Conservation (phyloP, 2,888 invertebrate species). For the Oscheius onirici region DNA sequence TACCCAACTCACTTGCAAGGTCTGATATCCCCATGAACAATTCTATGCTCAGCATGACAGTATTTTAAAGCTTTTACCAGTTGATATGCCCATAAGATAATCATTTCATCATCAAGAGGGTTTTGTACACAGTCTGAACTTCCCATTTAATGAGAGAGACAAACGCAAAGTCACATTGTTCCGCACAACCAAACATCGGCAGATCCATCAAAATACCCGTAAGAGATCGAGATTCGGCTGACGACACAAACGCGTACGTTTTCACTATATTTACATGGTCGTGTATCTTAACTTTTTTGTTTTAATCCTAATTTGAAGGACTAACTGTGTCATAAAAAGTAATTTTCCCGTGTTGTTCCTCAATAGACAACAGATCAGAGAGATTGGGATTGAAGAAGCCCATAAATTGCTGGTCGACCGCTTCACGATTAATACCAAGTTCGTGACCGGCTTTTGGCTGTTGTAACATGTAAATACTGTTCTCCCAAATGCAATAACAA, state of each 20-base stretch:
- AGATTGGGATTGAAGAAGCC: neutral
- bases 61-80: constrained; percentile 2
- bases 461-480: too few relatives aligned
- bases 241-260: neutral
- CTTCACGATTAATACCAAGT: neutral
- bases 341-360: constrained; percentile 7
- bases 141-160: too few relatives aligned
- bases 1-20: neutral
- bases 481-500: too few relatives aligned
- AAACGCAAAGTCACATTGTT: too few relatives aligned
- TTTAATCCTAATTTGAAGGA: neutral
- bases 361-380: neutral
- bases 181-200: too few relatives aligned
- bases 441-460: too few relatives aligned
- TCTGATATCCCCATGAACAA: neutral
- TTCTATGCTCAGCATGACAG: neutral
- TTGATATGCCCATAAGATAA: constrained; percentile 10
- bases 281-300: neutral
- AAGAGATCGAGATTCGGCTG: neutral
- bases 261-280: constrained; percentile 1
- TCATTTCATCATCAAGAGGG: neutral
- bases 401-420: neutral
- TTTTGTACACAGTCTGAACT: neutral
- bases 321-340: neutral
- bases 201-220: too few relatives aligned